Base-by-base conservation (phyloP, 2,797 vertebrate species). In the Pterois miles region DNA sequence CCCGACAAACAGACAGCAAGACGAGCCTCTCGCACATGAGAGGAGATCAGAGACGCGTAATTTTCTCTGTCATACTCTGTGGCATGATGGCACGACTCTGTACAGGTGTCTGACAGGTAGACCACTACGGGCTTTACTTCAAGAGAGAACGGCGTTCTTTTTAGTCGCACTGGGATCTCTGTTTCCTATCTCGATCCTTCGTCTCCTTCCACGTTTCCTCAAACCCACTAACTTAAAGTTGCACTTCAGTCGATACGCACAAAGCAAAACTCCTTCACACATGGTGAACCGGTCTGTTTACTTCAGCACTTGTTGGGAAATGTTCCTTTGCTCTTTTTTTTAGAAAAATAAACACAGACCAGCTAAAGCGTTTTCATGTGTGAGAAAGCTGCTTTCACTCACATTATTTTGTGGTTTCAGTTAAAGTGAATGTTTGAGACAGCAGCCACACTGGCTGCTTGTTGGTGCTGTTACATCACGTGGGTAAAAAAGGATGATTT, bases 181-280 rank as follows among this genome's bases (percentile, higher is more conserved):
- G 2, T 23, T 56, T 50, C 23, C 53, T 36, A 22, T 71, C 69
- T 65, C 74, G 18, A 4, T 6, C 60, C 31, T 20, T 33, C 20
- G 14, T 25, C 56, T 27, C 27, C 10, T n/a, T 29, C 34, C 22
- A n/a, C 7, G 9, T 50, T 56, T 62, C 46, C 25, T 54, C 60
- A 72, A 40, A 57, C 34, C 14, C 12, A 38, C 60, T 5, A 46
- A 66, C 68, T 53, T 60, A 5, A 5, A 59, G 53, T 69, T 80
- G 85, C 82, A 86, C 83, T 84, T 25, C 16, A 80, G 74, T 86
- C 6, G n/a, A 86, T 74, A 85, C 88, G 89, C 90, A 92, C 89
- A 92, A 90, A 16, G 67, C 8, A 34, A 2, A 27, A 8, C 14
- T 14, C 25, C 40, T 54, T 65, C 4, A 63, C 66, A 20, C 25